Conservation (phyloP, 2,888 invertebrate species). For the Rhyacophila evoluta region DNA sequence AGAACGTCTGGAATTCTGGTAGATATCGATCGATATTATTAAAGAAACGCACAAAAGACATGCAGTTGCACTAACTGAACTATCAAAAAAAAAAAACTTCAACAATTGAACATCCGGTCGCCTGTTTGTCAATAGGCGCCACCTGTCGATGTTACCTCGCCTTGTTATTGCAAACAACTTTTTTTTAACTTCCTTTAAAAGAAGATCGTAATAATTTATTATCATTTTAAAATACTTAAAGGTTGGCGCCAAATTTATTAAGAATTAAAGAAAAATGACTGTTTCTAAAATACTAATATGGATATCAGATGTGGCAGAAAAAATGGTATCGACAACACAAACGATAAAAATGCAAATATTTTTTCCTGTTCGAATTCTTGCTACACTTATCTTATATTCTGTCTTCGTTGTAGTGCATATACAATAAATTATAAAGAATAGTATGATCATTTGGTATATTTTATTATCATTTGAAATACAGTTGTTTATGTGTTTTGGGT, state of each 20-base stretch:
- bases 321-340: no score
- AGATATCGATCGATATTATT: background rate
- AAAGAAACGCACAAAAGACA: background rate
- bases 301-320: no score
- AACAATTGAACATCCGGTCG: conserved; percentile 12
- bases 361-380: no score
- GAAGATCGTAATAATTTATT: background rate
- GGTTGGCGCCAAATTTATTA: background rate
- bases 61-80: background rate
- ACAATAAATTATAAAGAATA: no score
- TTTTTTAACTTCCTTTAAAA: conserved; percentile 2
- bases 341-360: no score
- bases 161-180: conserved; percentile 11
- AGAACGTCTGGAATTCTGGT: background rate
- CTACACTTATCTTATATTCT: no score
- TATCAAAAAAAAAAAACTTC: background rate
- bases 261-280: no score
- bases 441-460: no score
- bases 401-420: no score
- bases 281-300: no score
- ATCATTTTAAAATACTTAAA: background rate
- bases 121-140: conserved; percentile 4
- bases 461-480: no score
- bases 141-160: conserved; percentile 2
- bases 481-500: no score